Percentiles rank a stretch among this genome's conserved stretches.
Evolutionary conservation across 2,113 vertebrate genomes (phyloP).

Genomic region (Cheilinus undulatus): DNA sequence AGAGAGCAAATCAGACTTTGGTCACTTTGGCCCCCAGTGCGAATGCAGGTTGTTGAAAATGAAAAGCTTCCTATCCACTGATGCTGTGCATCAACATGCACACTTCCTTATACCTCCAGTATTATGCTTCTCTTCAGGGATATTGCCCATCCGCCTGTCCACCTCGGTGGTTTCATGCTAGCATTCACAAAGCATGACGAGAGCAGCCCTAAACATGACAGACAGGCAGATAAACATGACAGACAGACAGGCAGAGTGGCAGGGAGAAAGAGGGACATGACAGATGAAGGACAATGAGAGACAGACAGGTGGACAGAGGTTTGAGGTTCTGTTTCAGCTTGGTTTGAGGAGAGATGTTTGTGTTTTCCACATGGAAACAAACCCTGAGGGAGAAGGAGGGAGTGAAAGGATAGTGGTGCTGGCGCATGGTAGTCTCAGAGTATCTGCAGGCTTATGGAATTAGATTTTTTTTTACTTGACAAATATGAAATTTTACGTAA

Average conservation of each 20-base stretch:
- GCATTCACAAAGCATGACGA: constrained; percentile 51
- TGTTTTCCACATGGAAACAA: constrained; percentile 46
- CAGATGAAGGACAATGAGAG: constrained; percentile 48
- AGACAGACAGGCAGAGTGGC: constrained; percentile 45
- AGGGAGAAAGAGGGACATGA: constrained; percentile 46
- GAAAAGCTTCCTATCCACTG: neutral
- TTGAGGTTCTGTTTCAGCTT: constrained; percentile 31
- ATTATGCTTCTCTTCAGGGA: constrained; percentile 22
- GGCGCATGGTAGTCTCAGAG: too few species aligned
- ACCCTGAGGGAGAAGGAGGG: constrained; percentile 12
- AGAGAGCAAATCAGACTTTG: too few species aligned
- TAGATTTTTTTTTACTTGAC: too few species aligned
- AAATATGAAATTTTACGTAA: too few species aligned
- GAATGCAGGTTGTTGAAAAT: too few species aligned
- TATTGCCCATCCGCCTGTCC: neutral
- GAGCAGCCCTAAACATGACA: constrained; percentile 42
- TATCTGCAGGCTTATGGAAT: too few species aligned
- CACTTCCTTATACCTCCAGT: constrained; percentile 2
- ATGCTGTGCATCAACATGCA: neutral
- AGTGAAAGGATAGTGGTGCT: neutral
- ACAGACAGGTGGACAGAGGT: constrained; percentile 52
- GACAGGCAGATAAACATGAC: constrained; percentile 56
- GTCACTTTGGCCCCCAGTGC: too few species aligned
- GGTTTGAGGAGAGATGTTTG: constrained; percentile 32
- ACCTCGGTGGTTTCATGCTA: constrained; percentile 30